Base-by-base conservation (phyloP, 30 jellyfish, hydroid and myxozoan genomes). In the Turritopsis rubra region DNA sequence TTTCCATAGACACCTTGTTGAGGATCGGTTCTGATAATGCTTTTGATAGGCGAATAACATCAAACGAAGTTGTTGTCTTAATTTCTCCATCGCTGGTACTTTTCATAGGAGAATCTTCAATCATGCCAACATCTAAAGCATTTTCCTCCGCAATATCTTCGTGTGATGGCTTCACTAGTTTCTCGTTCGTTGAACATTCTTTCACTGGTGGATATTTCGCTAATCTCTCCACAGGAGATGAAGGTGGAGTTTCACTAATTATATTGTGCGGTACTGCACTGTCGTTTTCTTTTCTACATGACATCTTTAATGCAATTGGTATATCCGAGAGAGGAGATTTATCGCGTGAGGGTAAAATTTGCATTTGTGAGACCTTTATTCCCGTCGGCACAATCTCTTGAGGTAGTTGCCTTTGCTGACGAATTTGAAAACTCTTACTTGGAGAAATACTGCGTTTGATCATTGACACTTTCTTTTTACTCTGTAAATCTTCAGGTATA, bases 171-270 rank as follows among this genome's bases (percentile, higher is more conserved):
- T 3, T 41, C 13, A 13, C 13, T 13, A 41, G 60, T 13, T 41
- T 13, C 9, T 41, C 60, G 60, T 41, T 13, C 13, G 60, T 41
- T 41, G 60, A 41, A 19, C 30, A 23, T 68, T 68, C 77, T 9
- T 68, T 7, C 31, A 27, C 30, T n/a, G 30, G 28, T n/a, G 77
- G 21, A n/a, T 68, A 17, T 1, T 68, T 1, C 77, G 28, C 30
- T 17, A n/a, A n/a, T 68, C 19, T 27, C 19, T 1, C 77, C 28
- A n/a, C 31, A 1, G 77, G 77, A 8, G 77, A 68, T 19, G 30
- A 27, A n/a, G 77, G 77, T n/a, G 77, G 30, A 22, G 77, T 68
- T 68, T n/a, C 30, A n/a, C 77, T 27, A 19, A 27, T 68, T 8
- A 68, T 27, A 68, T n/a, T 9, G 8, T 8, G 28, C 0, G 77